phyloP scores from a whole-genome alignment of 2,113 vertebrate species.

The Thymallus thymallus region DNA sequence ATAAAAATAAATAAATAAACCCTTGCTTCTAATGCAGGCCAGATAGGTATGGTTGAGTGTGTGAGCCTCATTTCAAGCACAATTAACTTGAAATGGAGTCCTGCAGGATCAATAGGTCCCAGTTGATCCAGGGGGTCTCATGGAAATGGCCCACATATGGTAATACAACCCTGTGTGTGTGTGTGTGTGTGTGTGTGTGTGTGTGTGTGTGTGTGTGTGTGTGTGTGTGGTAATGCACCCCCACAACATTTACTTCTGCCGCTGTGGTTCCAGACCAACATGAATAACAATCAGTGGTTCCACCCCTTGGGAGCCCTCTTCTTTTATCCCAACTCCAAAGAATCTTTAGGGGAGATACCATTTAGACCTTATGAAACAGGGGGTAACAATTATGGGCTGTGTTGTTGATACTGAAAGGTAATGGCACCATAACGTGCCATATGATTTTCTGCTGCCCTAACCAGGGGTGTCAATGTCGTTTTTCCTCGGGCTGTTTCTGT shows the following conservation, averaged over 20 bases:
- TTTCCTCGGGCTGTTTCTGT: no score
- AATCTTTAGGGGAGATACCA: conserved; percentile 74
- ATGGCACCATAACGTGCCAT: conserved; percentile 21
- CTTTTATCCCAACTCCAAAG: conserved; percentile 73
- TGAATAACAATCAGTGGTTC: conserved; percentile 74
- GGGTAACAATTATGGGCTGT: conserved; percentile 51
- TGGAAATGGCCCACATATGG: conserved; percentile 81
- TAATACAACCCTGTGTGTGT: conserved; percentile 17
- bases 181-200: no score
- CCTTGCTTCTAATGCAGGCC: conserved; percentile 63
- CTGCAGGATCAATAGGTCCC: conserved; percentile 82
- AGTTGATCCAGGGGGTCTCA: conserved; percentile 77
- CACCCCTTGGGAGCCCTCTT: conserved; percentile 69
- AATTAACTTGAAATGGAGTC: conserved; percentile 85
- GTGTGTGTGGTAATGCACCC: conserved; percentile 67
- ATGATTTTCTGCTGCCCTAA: conserved; percentile 32
- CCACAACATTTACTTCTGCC: conserved; percentile 76
- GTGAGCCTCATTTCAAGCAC: conserved; percentile 84
- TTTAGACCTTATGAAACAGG: conserved; percentile 72
- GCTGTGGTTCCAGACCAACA: conserved; percentile 67
- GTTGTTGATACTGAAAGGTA: conserved; percentile 43
- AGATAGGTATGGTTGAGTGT: conserved; percentile 66
- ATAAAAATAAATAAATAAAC: conserved; percentile 75
- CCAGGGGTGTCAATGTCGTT: no score
- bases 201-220: no score